Evolutionary conservation across 2,113 vertebrate genomes (phyloP).

Genomic region (Sturnus vulgaris): DNA sequence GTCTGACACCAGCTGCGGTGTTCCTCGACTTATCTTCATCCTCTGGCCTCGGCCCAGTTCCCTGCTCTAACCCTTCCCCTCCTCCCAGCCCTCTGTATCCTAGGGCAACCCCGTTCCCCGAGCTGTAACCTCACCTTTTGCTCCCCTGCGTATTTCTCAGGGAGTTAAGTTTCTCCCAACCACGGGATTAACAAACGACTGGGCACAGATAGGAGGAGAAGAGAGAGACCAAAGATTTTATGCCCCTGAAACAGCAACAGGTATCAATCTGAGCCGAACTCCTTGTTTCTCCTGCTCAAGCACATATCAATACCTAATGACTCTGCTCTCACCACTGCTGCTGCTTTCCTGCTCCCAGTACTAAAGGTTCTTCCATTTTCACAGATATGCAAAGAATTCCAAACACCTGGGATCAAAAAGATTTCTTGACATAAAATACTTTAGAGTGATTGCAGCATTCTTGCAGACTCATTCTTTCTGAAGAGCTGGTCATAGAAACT

Average conservation of each 20-base stretch:
- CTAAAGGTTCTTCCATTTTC: background rate
- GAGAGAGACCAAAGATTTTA: background rate
- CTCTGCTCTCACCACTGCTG: background rate
- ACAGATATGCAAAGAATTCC: background rate
- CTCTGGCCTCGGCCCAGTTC: too few species aligned
- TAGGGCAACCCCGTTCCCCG: fast-evolving
- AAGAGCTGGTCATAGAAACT: background rate
- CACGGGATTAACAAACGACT: background rate
- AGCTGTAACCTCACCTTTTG: background rate
- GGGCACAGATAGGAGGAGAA: background rate
- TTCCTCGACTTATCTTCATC: background rate
- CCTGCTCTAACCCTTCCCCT: too few species aligned
- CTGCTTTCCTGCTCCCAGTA: background rate
- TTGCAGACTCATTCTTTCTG: background rate
- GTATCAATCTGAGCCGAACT: fast-evolving
- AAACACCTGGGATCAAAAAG: background rate
- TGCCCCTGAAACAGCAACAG: background rate
- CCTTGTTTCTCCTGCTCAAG: background rate
- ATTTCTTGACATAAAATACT: background rate
- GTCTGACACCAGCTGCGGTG: background rate
- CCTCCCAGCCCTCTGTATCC: too few species aligned
- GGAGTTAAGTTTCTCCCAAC: background rate
- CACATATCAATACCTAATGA: background rate
- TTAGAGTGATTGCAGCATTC: background rate
- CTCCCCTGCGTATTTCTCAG: background rate